Evolutionary conservation across 2,797 vertebrate species (phyloP), one percentile per base, ranked within the genome.

Genomic region (Chaenodraco wilsoni): DNA sequence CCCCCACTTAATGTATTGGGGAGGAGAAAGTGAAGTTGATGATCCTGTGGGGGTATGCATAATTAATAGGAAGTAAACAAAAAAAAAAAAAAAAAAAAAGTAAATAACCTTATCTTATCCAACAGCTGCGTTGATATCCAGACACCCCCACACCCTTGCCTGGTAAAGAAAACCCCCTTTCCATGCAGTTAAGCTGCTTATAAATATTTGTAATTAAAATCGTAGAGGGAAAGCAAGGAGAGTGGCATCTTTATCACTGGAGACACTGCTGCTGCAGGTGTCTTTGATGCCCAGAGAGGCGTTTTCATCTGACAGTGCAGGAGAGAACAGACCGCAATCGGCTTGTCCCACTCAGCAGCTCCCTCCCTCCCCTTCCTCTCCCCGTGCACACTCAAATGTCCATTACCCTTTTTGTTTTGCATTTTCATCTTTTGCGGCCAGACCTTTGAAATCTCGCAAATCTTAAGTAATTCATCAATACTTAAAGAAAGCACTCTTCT

Each of bases 131-230:
- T 86, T 79, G 89, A 89, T 88, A 83, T 71, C 83, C 83, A 72
- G 54, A 76, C 83, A 81, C 72, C 78, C 89, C 81, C 88, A 89
- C 85, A 87, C 85, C 81, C 75, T 83, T 44, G 72, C 78, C 70
- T 84, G 82, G 76, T 80, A 90, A 86, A 89, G 82, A 83, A 89
- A 89, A 86, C 87, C 23, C 85, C 86, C 87, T 91, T 89, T 91
- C 89, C 90, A 75, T 84, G 83, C 74, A 84, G 84, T 90, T 92
- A 93, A 93, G 92, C 93, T 85, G 91, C 92, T 92, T 94, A 95
- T 92, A 90, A 80, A 79, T 92, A 88, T 91, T 92, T 94, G 88
- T 89, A 94, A 93, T 95, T 93, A 94, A 89, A 88, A 93, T 91
- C 31, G 78, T 81, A 87, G 81, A 72, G 82, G 76, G 82, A 74